Evolutionary conservation across 2,113 vertebrate species (phyloP), one percentile per base, ranked within the genome.

Genomic region (Tichodroma muraria): DNA sequence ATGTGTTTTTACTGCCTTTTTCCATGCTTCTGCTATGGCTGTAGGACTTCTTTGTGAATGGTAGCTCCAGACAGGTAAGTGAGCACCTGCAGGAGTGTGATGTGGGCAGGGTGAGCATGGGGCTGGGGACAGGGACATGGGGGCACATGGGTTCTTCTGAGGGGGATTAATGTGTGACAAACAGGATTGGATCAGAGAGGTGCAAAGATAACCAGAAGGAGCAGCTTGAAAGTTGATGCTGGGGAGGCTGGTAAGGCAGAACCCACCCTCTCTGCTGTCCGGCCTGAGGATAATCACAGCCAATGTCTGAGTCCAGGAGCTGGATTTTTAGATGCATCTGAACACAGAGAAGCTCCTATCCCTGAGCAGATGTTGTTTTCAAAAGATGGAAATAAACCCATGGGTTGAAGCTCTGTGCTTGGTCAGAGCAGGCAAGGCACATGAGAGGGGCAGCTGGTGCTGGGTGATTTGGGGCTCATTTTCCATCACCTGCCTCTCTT

Each of bases 41-140:
- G 95, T 98, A 99, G 99, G 99, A 99, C 98, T 99, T 99, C 99
- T 99, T 99, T 98, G 98, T 98, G 98, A 99, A 98, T 98, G 98
- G 97, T 99, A 99, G 98, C 98, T 98, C 97, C 98, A 99, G 99
- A 97, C 99, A 99, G 99, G 99, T 99, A 98, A 99, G 99, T 98
- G 87, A 96, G 96, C 94, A 94, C 63, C 94, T 14, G 8, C 83
- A 78, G 78, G 93, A 95, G 73, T 65, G 84, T 15, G 13, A 60
- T 0, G 2, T 72, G 91, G 59, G 75, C 66, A 79, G 82, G 82
- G 45, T 12, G 27, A 77, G 40, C 3, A 0, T 4, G 65, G 71
- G 76, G 60, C 59, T 75, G 93, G 89, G 81, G 49, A 59, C 8
- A 2, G 11, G 87, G 69, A 56, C 8, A 0, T 0, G 0, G 2